Base-by-base conservation (phyloP, 2,888 invertebrate genomes). In the Balanococcus diminutus region DNA sequence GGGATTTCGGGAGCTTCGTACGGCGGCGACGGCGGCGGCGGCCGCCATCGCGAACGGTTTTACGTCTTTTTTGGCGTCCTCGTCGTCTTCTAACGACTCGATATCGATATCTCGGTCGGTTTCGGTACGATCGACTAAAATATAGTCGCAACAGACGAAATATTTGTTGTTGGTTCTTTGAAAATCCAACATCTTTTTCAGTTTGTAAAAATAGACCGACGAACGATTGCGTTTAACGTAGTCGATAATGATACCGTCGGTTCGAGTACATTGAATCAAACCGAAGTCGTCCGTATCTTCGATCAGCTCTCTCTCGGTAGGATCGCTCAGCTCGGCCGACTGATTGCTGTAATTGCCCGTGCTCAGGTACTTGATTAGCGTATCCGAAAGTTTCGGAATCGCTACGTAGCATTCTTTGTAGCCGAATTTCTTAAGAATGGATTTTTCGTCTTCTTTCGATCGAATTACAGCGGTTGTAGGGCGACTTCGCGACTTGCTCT, bases 151-250 rank as follows among this genome's bases (percentile, higher is more conserved):
- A 9, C 16, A 22, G 2, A 28, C 46, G 31, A 85, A 75, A 9
- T 75, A 46, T 42, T 51, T 75, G 46, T 85, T 85, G 28, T 85
- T 85, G 42, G 42, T 42, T 75, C 28, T 75, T 31, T 85, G 85
- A 75, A 85, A 75, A 28, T 75, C 42, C 28, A 85, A 42, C 39
- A 85, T 85, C 9, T 75, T 72, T 22, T 72, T 75, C 19, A 85
- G 28, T 11, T 75, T 72, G 19, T 75, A 75, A 4, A 79, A 51
- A 28, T 75, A 85, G 16, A 85, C 79, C n/a, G 19, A 19, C 9
- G 85, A 46, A n/a, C 51, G 75, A 46, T 85, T 85, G 14, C 85
- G 75, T 6, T n/a, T 72, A 28, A 4, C 25, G 72, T 85, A 85
- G 14, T 85, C 85, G 16, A 85, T 42, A 19, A 85, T 46, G 16